Evolutionary conservation across 2,888 invertebrate genomes (phyloP).

Genomic region (Hesperia comma): DNA sequence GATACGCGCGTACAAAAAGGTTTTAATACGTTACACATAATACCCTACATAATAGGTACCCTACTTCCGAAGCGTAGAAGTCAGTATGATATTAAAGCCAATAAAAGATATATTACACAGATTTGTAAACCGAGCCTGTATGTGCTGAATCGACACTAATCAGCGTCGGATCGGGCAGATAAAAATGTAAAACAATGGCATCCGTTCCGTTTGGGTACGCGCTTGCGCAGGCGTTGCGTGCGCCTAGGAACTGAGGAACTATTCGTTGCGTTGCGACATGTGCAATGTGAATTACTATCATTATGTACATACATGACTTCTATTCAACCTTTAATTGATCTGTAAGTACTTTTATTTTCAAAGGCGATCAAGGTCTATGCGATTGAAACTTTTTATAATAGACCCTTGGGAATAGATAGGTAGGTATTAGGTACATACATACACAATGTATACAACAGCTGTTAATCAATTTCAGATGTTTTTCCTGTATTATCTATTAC

Average conservation of each 20-base stretch:
- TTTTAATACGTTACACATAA: no score
- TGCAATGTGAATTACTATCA: constrained; percentile 25
- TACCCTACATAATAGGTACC: no score
- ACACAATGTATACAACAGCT: no score
- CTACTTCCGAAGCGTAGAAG: no score
- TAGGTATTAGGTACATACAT: no score
- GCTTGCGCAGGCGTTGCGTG: constrained; percentile 51
- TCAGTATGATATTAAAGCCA: background rate
- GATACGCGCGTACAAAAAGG: no score
- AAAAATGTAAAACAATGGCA: constrained; percentile 62
- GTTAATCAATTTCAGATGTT: no score
- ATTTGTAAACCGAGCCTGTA: constrained; percentile 40
- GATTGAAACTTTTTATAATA: no score
- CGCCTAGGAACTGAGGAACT: constrained; percentile 32
- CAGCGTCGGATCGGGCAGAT: constrained; percentile 65
- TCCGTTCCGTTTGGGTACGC: constrained; percentile 51
- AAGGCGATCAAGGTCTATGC: background rate
- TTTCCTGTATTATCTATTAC: no score
- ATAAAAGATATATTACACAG: constrained; percentile 1
- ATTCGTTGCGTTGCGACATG: constrained; percentile 39
- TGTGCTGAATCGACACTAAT: constrained; percentile 64
- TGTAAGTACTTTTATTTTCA: background rate
- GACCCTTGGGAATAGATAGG: no score
- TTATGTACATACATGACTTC: constrained; percentile 24
- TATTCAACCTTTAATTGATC: background rate